A percentile compares a stretch with the other conserved stretches of the same genome.
These are phyloP conservation scores for Polypedilum pembai DNA, from an alignment of 1,140 invertebrate genomes.

Conservation along the genomic window DNA sequence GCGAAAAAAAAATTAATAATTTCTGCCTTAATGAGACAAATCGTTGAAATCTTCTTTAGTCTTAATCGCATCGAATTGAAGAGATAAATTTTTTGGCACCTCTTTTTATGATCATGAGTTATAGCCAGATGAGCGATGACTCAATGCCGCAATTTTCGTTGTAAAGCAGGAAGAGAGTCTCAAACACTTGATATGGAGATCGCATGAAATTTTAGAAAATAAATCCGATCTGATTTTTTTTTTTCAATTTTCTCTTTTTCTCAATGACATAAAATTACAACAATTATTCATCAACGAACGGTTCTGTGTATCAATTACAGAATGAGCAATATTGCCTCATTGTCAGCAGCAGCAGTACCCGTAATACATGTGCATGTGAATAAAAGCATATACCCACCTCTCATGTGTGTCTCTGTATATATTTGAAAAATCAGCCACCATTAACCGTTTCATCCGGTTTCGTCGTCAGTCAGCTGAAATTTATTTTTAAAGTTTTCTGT, in stretches of 20 bases:
- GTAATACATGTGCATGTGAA: background rate
- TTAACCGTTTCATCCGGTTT: conserved; percentile 27
- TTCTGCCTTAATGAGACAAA: background rate
- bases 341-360: background rate
- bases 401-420: background rate
- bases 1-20: background rate
- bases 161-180: background rate
- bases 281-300: background rate
- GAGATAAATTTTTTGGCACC: background rate
- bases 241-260: background rate
- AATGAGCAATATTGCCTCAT: conserved; percentile 13
- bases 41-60: conserved; percentile 3
- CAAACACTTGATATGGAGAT: background rate
- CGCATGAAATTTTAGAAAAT: conserved; percentile 14
- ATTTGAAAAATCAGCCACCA: conserved; percentile 21
- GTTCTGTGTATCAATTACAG: conserved; percentile 17
- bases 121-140: background rate
- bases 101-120: background rate
- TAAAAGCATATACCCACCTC: background rate
- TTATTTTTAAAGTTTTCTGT: background rate
- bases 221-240: background rate
- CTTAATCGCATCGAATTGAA: background rate
- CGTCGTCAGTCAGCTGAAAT: conserved; percentile 7
- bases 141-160: too few relatives aligned
- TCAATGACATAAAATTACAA: background rate